Conservation (phyloP, 2,888 invertebrate species). For the Spilarctia lutea region DNA sequence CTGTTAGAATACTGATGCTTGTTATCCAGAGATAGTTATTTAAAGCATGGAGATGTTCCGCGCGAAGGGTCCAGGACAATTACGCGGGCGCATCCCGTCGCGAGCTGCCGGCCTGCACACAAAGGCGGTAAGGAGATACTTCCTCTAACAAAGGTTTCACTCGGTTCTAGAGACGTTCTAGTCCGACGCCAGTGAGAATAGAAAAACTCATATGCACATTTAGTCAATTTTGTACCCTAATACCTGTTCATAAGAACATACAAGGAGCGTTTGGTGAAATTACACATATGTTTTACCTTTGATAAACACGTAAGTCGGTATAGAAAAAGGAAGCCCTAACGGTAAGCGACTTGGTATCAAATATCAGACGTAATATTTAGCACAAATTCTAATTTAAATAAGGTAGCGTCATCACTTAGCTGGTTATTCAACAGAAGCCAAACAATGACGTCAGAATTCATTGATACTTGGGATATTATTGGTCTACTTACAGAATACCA, state of each 20-base stretch:
- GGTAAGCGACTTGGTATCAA: constrained; percentile 10
- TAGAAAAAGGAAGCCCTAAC: constrained; percentile 13
- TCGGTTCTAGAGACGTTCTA: constrained; percentile 69
- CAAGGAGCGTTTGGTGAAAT: not conserved
- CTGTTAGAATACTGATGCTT: constrained; percentile 69
- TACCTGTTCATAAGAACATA: constrained; percentile 1
- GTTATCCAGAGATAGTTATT: constrained; percentile 72
- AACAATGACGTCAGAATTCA: not conserved
- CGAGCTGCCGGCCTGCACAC: constrained; percentile 68
- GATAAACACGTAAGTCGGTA: not conserved
- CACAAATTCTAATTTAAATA: not conserved
- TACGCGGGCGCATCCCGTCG: constrained; percentile 74
- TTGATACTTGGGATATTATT: not conserved
- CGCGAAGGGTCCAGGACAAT: constrained; percentile 76
- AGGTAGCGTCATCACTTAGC: not conserved
- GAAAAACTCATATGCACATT: constrained; percentile 48
- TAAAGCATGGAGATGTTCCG: constrained; percentile 77
- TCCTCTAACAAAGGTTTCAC: constrained; percentile 80
- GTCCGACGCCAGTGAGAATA: constrained; percentile 60
- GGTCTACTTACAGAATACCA: not conserved
- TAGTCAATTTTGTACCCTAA: constrained; percentile 22
- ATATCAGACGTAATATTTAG: constrained; percentile 6
- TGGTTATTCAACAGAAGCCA: not conserved
- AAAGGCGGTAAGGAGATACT: constrained; percentile 84
- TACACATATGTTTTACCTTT: not conserved